Percentiles rank a stretch among this genome's conserved stretches.
Evolutionary conservation across 1,140 invertebrate genomes (phyloP).

Genomic region (Monomorium pharaonis): DNA sequence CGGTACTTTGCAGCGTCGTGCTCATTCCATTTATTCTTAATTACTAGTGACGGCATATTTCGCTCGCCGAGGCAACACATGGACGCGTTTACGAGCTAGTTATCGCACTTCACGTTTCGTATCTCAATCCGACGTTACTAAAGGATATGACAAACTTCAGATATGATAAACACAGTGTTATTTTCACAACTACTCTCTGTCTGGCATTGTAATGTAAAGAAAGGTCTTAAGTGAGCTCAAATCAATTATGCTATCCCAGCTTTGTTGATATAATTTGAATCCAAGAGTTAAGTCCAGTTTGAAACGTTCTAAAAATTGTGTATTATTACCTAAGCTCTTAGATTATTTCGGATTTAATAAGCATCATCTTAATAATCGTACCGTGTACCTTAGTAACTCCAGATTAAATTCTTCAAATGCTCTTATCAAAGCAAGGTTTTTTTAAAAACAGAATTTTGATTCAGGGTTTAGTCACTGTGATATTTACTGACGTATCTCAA

Average conservation of each 20-base stretch:
- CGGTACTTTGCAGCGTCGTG: neutral
- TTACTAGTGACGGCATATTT: neutral
- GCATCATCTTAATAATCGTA: neutral
- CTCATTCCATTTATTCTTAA: neutral
- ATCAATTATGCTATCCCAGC: no score
- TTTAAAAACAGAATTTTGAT: neutral
- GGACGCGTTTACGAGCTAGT: neutral
- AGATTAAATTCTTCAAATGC: neutral
- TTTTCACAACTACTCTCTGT: neutral
- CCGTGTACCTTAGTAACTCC: neutral
- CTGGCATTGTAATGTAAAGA: neutral
- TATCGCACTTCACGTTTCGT: neutral
- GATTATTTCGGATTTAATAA: neutral
- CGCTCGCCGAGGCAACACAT: neutral
- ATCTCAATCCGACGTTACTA: neutral
- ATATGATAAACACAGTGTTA: no score
- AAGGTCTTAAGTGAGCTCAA: neutral
- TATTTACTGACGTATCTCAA: neutral
- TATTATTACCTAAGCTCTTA: neutral
- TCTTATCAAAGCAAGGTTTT: neutral
- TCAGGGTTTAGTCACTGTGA: neutral
- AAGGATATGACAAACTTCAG: neutral
- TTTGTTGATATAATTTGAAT: neutral
- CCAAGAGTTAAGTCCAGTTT: neutral
- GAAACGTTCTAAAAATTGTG: neutral